Evolutionary conservation across 2,888 invertebrate genomes (phyloP).

Genomic region (Chloroclysta siterata): DNA sequence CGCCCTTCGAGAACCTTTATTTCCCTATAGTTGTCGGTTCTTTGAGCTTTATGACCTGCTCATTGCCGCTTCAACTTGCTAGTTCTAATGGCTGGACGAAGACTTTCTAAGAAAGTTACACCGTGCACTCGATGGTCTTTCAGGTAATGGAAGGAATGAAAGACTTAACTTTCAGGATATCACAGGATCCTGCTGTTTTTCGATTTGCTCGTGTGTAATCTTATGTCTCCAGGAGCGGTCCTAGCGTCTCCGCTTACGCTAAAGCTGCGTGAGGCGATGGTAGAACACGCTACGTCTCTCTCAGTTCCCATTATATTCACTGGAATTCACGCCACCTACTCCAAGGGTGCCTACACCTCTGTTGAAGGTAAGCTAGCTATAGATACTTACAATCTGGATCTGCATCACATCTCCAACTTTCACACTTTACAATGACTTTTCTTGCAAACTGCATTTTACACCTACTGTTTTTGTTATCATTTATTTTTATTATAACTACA

Average conservation of each 20-base stretch:
- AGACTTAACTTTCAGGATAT: too few species aligned
- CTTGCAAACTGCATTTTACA: not conserved
- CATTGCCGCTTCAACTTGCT: too few species aligned
- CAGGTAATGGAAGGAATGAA: too few species aligned
- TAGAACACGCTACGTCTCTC: not conserved
- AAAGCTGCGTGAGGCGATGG: not conserved
- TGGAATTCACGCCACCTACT: conserved; percentile 14
- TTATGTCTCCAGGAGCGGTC: conserved; percentile 12
- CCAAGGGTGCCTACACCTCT: conserved; percentile 21
- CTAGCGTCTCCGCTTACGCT: conserved; percentile 9
- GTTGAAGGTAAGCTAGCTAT: conserved; percentile 19
- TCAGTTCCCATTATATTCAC: conserved; percentile 3
- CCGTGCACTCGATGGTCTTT: too few species aligned
- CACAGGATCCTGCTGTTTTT: not conserved
- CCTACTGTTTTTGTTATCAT: not conserved
- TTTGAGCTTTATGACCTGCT: too few species aligned
- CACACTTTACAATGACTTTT: not conserved
- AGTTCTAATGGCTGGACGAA: too few species aligned
- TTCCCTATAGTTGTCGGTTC: too few species aligned
- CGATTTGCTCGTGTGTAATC: not conserved
- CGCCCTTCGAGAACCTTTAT: too few species aligned
- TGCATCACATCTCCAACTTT: not conserved
- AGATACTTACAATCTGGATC: not conserved
- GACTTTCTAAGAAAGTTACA: too few species aligned
- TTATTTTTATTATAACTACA: too few species aligned